Percentiles rank a stretch among this genome's conserved stretches.
Evolutionary conservation across 2,113 vertebrate genomes (phyloP).

Genomic region (Gasterosteus aculeatus): DNA sequence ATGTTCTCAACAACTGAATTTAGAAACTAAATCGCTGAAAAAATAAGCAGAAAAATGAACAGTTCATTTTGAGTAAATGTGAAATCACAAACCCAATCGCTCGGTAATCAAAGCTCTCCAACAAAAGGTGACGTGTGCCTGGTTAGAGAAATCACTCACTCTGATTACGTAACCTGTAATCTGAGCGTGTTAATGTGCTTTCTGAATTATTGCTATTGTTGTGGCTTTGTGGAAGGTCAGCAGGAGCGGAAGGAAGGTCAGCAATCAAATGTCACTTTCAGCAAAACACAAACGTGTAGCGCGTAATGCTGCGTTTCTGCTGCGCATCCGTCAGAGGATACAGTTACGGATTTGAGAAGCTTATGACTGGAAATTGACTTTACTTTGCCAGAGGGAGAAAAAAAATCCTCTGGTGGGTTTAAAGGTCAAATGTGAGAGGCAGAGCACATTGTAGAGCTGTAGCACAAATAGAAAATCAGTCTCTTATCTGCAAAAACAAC

Average conservation of each 20-base stretch:
- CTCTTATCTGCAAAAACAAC: too few relatives aligned
- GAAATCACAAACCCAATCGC: background rate
- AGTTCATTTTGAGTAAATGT: background rate
- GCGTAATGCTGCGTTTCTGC: background rate
- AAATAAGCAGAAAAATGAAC: too few relatives aligned
- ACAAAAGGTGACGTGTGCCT: conserved; percentile 41
- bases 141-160: conserved; percentile 51
- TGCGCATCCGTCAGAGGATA: conserved; percentile 8
- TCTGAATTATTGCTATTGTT: conserved; percentile 68
- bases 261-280: conserved; percentile 19
- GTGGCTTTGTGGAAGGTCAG: conserved; percentile 27
- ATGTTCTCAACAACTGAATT: background rate
- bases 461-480: too few relatives aligned
- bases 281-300: background rate
- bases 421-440: background rate
- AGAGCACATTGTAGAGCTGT: too few relatives aligned
- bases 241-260: conserved; percentile 32
- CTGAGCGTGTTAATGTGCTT: conserved; percentile 66
- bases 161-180: conserved; percentile 67
- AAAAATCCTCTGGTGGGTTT: background rate
- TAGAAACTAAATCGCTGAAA: background rate
- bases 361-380: background rate
- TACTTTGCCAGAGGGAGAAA: background rate
- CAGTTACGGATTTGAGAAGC: conserved; percentile 7
- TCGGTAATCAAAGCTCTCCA: background rate